Conservation (phyloP, 2,113 vertebrate genomes). For the Zingel zingel region DNA sequence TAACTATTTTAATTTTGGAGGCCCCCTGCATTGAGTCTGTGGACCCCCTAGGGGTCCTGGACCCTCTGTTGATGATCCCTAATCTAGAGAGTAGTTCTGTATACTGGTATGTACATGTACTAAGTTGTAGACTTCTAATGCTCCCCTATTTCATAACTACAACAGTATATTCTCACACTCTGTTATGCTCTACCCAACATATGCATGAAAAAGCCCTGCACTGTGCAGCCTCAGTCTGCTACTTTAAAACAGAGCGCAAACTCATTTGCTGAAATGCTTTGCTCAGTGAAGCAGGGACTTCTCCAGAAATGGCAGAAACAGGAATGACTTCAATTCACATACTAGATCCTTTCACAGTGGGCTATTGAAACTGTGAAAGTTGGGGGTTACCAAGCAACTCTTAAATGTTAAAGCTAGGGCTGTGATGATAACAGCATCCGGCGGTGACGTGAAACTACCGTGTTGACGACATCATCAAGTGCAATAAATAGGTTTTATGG, state of each 20-base stretch:
- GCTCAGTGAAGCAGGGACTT: slow-evolving; percentile 44
- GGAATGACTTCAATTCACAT: slow-evolving; percentile 31
- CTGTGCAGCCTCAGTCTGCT: background rate
- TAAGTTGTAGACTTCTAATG: background rate
- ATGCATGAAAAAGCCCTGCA: background rate
- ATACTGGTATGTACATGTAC: background rate
- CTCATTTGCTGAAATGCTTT: slow-evolving; percentile 54
- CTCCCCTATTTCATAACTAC: background rate
- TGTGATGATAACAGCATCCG: no score
- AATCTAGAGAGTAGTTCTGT: background rate
- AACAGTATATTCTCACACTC: background rate
- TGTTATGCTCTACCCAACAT: background rate
- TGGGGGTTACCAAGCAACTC: slow-evolving; percentile 1
- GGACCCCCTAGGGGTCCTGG: no score
- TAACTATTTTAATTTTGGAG: no score
- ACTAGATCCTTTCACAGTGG: slow-evolving; percentile 10
- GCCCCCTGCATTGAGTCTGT: no score
- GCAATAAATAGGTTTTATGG: no score
- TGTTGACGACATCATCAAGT: no score
- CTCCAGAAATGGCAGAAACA: slow-evolving; percentile 39
- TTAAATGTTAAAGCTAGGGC: background rate
- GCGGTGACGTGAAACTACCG: no score
- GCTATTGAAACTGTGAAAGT: slow-evolving; percentile 18
- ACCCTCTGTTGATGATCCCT: no score
- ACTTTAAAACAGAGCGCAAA: slow-evolving; percentile 38